A percentile compares a stretch with the other conserved stretches of the same genome.
Evolutionary conservation across 2,113 vertebrate species (phyloP).

Genomic region (Pteronura brasiliensis): DNA sequence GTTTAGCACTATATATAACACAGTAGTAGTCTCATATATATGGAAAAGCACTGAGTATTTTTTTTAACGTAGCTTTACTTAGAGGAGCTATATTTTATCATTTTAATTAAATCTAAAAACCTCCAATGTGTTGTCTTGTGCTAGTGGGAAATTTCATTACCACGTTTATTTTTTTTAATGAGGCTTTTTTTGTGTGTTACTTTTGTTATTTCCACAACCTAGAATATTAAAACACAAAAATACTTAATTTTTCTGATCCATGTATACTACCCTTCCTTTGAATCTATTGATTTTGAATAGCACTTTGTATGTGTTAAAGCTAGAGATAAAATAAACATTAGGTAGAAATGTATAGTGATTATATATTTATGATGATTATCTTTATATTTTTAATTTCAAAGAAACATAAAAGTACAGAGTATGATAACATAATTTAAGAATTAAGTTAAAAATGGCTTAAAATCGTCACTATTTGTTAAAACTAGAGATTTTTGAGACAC

Average conservation of each 20-base stretch:
- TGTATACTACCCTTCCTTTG: neutral
- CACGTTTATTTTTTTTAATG: neutral
- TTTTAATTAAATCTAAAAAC: constrained; percentile 13
- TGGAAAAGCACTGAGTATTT: neutral
- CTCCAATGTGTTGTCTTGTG: neutral
- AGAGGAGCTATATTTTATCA: neutral
- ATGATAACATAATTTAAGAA: neutral
- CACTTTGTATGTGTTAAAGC: neutral
- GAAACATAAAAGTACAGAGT: neutral
- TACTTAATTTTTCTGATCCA: neutral
- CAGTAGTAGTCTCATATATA: neutral
- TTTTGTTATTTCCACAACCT: neutral
- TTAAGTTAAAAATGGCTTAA: neutral
- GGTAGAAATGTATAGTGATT: neutral
- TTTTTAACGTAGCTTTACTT: neutral
- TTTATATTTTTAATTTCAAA: constrained; percentile 9
- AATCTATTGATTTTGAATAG: neutral
- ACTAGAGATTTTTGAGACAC: neutral
- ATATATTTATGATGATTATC: neutral
- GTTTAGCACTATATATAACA: neutral
- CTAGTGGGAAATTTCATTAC: neutral
- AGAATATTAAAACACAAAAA: neutral
- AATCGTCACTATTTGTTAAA: neutral
- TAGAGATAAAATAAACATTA: neutral
- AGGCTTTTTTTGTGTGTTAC: neutral